Base-by-base conservation (phyloP, 1,140 invertebrate species). In the Drosophila teissieri region DNA sequence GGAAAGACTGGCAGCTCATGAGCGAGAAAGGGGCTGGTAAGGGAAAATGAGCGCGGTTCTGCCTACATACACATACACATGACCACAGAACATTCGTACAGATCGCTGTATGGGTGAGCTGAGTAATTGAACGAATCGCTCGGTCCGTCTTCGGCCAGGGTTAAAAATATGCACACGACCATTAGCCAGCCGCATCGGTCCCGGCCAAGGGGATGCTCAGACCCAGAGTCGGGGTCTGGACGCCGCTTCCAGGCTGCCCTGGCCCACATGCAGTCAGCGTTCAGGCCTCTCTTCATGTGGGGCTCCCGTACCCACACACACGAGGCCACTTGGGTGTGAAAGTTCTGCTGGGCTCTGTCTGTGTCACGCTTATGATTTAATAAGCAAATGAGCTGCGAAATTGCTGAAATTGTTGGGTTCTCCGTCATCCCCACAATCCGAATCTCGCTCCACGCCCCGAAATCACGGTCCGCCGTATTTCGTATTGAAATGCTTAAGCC, bases 301-400 rank as follows among this genome's bases (percentile, higher is more conserved):
- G 15, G 34, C 31, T 52, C 15, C 14, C 15, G 37, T 52, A 60
- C 65, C n/a, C 58, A 27, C 45, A 57, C 37, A 34, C 22, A 17
- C 12, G 27, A 40, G 36, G 22, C 48, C n/a, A 19, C 40, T 45
- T 63, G 44, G 44, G 40, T 17, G 45, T 53, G 58, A 62, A 40
- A 34, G 45, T 15, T 22, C 44, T 49, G 44, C 2, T 45, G 39
- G 27, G 62, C 56, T 73, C 57, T 56, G 51, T 44, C 52, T 72
- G 73, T 88, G 83, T 80, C 84, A 78, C 77, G 65, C 85, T 84
- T 89, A 84, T 84, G 84, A 89, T 84, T 89, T 89, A 89, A 89
- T 89, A 89, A 89, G 84, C 84, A 89, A 89, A 89, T 89, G 77
- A 89, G 77, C 84, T 89, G 80, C 78, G 73, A 85, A 89, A 89